Percentiles rank a stretch among this genome's conserved stretches.
Conservation (phyloP, 1,140 invertebrate genomes). For the Drosophila varians region DNA sequence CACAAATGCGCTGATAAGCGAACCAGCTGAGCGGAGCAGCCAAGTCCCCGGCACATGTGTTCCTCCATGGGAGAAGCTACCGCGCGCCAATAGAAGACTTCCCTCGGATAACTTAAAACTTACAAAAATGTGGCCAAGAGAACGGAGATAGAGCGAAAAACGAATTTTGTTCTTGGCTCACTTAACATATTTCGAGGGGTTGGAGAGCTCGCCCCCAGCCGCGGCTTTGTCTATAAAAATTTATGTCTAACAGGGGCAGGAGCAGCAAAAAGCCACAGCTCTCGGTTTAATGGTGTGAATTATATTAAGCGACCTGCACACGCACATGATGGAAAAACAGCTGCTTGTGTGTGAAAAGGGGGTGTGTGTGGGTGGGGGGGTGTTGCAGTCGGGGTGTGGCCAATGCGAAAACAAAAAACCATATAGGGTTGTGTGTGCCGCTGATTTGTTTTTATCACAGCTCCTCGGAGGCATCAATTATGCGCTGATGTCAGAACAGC, state of each 20-base stretch:
- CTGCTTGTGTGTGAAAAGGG: slow-evolving; percentile 25
- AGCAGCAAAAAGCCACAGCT: slow-evolving; percentile 70
- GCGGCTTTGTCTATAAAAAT: slow-evolving; percentile 74
- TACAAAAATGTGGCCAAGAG: slow-evolving; percentile 49
- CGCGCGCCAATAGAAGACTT: slow-evolving; percentile 7
- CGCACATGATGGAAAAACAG: slow-evolving; percentile 13
- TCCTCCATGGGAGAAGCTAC: slow-evolving; percentile 31
- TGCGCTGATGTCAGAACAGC: slow-evolving; percentile 53
- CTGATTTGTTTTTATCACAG: slow-evolving; percentile 81
- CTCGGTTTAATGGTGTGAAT: slow-evolving; percentile 80
- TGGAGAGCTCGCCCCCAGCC: background rate
- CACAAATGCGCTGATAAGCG: slow-evolving; percentile 71
- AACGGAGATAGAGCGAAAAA: slow-evolving; percentile 35
- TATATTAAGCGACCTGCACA: slow-evolving; percentile 70
- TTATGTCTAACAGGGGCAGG: slow-evolving; percentile 61
- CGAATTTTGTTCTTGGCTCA: slow-evolving; percentile 48
- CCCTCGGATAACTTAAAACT: slow-evolving; percentile 32
- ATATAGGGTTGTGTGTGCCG: slow-evolving; percentile 48
- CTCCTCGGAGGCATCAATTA: slow-evolving; percentile 80
- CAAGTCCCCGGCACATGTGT: slow-evolving; percentile 28
- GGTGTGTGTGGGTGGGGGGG: slow-evolving; percentile 1
- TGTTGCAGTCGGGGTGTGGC: slow-evolving; percentile 2
- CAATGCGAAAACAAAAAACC: slow-evolving; percentile 5
- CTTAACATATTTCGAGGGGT: slow-evolving; percentile 65
- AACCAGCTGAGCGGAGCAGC: slow-evolving; percentile 53